Evolutionary conservation across 2,113 vertebrate genomes (phyloP).

Genomic region (Prietella phreatophila): DNA sequence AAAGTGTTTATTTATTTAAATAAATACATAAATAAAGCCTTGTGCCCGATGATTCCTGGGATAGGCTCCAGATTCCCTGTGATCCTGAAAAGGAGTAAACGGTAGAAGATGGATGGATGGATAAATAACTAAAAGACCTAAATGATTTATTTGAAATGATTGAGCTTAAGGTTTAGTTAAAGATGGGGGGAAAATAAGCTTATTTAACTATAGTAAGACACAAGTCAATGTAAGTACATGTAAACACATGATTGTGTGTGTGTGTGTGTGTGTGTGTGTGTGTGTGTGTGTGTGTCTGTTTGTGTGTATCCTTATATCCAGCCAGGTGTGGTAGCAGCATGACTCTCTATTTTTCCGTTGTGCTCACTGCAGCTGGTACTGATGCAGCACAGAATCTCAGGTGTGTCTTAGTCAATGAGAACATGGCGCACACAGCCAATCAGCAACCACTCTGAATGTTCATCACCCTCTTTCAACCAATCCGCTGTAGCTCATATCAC

Average conservation of each 20-base stretch:
- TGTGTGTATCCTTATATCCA: slow-evolving; percentile 8
- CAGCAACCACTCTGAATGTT: slow-evolving; percentile 21
- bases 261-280: no score
- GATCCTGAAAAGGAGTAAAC: no score
- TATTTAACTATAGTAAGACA: no score
- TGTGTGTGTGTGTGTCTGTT: slow-evolving; percentile 5
- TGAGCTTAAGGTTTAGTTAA: no score
- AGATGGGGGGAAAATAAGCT: no score
- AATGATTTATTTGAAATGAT: no score
- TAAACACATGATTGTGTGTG: background rate
- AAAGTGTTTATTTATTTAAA: background rate
- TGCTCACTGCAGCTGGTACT: slow-evolving; percentile 35
- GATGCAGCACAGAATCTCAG: slow-evolving; percentile 38
- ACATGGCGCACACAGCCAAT: background rate
- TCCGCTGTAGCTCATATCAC: slow-evolving; percentile 4
- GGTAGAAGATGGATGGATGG: no score
- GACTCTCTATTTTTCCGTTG: slow-evolving; percentile 49
- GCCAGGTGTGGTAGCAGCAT: slow-evolving; percentile 17
- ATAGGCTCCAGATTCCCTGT: no score
- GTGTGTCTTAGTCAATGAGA: slow-evolving; percentile 43
- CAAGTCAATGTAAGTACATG: no score
- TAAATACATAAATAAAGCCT: background rate
- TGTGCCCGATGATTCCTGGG: no score
- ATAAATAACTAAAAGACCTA: no score
- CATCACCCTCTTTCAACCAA: slow-evolving; percentile 9